These are phyloP conservation scores for Eulemur macaco DNA, from an alignment of 2,113 vertebrate genomes.

Conservation along the genomic window DNA sequence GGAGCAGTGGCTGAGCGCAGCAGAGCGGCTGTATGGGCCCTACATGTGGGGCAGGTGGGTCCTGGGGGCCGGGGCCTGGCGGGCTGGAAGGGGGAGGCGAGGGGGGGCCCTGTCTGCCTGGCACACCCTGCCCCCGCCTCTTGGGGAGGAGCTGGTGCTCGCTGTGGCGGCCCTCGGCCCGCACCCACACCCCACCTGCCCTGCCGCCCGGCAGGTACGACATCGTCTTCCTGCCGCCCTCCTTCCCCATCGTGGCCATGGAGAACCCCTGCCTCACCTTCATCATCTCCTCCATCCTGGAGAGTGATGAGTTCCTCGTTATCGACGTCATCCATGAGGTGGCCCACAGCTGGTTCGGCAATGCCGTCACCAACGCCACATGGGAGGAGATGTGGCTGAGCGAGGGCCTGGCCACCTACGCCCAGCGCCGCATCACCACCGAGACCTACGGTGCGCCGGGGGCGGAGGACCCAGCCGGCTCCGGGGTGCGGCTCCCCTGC, in stretches of 20 bases:
- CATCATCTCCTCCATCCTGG: constrained; percentile 98
- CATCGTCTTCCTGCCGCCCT: constrained; percentile 97
- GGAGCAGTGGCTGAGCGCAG: constrained; percentile 94
- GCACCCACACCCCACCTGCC: neutral
- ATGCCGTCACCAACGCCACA: constrained; percentile 96
- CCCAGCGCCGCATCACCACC: constrained; percentile 95
- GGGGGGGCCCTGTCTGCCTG: neutral
- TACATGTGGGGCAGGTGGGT: constrained; percentile 97
- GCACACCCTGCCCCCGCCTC: neutral
- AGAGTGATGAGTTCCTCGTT: constrained; percentile 96
- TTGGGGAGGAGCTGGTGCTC: neutral
- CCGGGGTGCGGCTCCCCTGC: neutral
- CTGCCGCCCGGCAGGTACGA: constrained; percentile 89
- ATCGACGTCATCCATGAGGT: constrained; percentile 97
- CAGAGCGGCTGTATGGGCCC: constrained; percentile 93
- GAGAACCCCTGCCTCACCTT: constrained; percentile 99
- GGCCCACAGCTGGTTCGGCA: constrained; percentile 98
- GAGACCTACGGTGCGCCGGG: constrained; percentile 90
- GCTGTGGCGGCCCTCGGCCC: rapidly evolving
- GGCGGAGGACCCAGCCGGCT: neutral
- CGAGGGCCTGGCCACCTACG: constrained; percentile 96
- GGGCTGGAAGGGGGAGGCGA: neutral
- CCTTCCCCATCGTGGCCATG: constrained; percentile 99
- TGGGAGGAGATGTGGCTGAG: constrained; percentile 99
- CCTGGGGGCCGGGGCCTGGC: neutral